These are phyloP conservation scores for Baryphthengus martii DNA, from an alignment of 2,113 vertebrate genomes.

Conservation along the genomic window DNA sequence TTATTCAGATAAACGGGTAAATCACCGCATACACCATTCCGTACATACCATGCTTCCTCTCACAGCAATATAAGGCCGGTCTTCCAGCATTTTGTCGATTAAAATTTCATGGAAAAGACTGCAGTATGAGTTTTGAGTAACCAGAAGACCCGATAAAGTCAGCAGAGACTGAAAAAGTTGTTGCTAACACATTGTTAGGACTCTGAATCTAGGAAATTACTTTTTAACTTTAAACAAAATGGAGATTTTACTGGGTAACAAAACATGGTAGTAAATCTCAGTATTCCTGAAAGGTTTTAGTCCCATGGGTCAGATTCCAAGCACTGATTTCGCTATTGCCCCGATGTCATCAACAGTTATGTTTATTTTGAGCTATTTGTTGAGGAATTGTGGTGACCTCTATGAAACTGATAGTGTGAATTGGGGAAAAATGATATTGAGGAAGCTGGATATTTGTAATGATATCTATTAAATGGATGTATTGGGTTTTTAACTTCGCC, in stretches of 20 bases:
- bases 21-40: background rate
- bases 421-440: background rate
- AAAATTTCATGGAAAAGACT: background rate
- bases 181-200: background rate
- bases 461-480: background rate
- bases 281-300: background rate
- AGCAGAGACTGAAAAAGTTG: background rate
- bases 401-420: background rate
- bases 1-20: background rate
- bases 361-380: background rate
- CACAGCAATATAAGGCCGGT: background rate
- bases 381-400: background rate
- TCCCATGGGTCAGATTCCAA: background rate
- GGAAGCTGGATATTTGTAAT: background rate
- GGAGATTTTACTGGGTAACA: background rate
- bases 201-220: background rate
- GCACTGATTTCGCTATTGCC: background rate
- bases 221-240: background rate
- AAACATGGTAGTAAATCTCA: background rate
- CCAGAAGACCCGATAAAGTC: background rate
- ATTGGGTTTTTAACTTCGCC: background rate
- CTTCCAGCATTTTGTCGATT: background rate
- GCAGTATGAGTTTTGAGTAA: background rate
- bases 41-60: background rate
- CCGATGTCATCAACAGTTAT: background rate